phyloP scores from a whole-genome alignment of 1,140 invertebrate species.

The Leptinotarsa texana region DNA sequence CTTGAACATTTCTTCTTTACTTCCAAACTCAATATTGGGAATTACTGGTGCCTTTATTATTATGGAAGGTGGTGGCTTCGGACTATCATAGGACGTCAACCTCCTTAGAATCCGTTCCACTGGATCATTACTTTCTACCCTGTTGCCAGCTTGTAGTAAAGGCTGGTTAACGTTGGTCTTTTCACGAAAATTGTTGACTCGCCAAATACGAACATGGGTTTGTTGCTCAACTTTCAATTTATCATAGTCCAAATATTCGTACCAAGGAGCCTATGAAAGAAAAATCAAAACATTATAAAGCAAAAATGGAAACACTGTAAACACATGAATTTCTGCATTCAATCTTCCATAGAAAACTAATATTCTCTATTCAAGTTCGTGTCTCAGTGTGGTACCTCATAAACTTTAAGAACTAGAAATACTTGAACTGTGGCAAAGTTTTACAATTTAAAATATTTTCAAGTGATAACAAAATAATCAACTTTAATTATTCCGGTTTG shows the following conservation, averaged over 20 bases:
- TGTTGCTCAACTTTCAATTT: slow-evolving; percentile 60
- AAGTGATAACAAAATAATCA: too few species aligned
- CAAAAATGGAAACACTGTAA: background rate
- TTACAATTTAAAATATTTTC: too few species aligned
- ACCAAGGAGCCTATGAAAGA: slow-evolving; percentile 62
- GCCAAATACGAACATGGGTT: slow-evolving; percentile 51
- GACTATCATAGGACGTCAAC: slow-evolving; percentile 67
- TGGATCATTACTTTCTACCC: slow-evolving; percentile 54
- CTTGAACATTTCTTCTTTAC: slow-evolving; percentile 52
- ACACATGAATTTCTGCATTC: too few species aligned
- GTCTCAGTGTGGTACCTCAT: too few species aligned
- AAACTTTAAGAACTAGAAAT: too few species aligned
- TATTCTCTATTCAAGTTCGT: too few species aligned
- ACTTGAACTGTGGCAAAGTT: too few species aligned
- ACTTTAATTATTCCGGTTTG: too few species aligned
- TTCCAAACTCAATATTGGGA: slow-evolving; percentile 49
- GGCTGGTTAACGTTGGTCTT: slow-evolving; percentile 52
- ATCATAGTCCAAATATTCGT: slow-evolving; percentile 69
- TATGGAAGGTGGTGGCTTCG: slow-evolving; percentile 58
- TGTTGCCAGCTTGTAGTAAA: slow-evolving; percentile 42
- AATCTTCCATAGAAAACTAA: too few species aligned
- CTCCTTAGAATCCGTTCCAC: slow-evolving; percentile 62
- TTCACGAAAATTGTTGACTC: slow-evolving; percentile 52
- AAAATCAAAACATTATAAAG: background rate
- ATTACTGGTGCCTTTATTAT: slow-evolving; percentile 48